Conservation (phyloP, 2,797 vertebrate genomes). For the Rhinichthys osculus region DNA sequence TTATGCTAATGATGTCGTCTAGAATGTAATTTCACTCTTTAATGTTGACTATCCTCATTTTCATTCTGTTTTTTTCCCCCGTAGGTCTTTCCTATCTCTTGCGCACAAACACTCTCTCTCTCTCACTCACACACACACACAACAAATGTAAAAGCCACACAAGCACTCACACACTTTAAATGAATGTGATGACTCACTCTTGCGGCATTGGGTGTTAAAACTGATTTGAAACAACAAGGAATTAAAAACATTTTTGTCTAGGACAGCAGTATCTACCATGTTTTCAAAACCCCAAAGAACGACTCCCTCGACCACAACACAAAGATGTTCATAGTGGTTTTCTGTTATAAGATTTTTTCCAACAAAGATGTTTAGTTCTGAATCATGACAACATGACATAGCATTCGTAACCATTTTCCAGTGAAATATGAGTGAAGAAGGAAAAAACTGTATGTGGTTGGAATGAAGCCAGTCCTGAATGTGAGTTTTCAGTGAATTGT, state of each 20-base stretch:
- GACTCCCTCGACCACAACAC: neutral
- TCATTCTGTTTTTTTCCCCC: neutral
- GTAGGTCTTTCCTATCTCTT: neutral
- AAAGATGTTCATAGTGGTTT: neutral
- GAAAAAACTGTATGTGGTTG: neutral
- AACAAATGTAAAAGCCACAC: slow-evolving; percentile 4
- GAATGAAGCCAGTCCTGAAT: neutral
- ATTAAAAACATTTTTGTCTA: slow-evolving; percentile 9
- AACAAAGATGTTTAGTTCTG: neutral
- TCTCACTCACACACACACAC: slow-evolving; percentile 1
- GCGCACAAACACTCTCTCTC: too few species aligned
- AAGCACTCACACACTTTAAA: slow-evolving; percentile 27
- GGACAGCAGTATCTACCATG: neutral
- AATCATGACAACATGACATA: neutral
- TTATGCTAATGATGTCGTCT: slow-evolving; percentile 38
- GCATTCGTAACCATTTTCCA: neutral
- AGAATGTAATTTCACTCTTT: slow-evolving; percentile 37
- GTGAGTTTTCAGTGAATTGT: neutral
- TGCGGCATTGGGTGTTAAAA: slow-evolving; percentile 5
- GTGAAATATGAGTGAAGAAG: neutral
- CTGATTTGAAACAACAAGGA: slow-evolving; percentile 18
- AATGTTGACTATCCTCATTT: slow-evolving; percentile 33
- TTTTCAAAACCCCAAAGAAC: slow-evolving; percentile 7
- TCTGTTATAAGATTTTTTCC: neutral
- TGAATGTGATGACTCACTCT: slow-evolving; percentile 41